Base-by-base conservation (phyloP, 2,113 vertebrate species). In the Nothoprocta pentlandii region DNA sequence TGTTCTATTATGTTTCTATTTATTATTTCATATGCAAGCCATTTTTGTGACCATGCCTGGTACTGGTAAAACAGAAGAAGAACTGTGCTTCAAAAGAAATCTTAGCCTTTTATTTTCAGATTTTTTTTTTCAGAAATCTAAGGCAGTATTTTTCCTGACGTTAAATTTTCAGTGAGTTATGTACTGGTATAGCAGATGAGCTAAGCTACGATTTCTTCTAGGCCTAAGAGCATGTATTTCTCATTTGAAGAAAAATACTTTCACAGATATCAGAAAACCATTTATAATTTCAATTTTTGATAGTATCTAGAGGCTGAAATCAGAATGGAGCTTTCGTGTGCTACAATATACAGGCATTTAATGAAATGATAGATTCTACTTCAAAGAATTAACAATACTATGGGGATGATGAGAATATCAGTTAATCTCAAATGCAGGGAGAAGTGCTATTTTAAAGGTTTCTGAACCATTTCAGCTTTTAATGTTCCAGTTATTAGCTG, bases 401-500 rank as follows among this genome's bases (percentile, higher is more conserved):
- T 85, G 10, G 51, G 61, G 51, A 91, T 87, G 59, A 82, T 26
- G 14, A 28, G 42, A 90, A 74, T 77, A 54, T 92, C 79, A 61
- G 62, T 81, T 76, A 87, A 81, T 80, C 85, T 91, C 70, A 74
- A 34, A 67, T 82, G 51, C 59, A 77, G 67, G 46, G 21, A 87
- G 5, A 90, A 87, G 9, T 80, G 34, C 23, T 80, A 53, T 85
- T 91, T 93, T 91, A 88, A 93, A 90, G 46, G 28, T 85, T 95
- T 94, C 61, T 68, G 81, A 92, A 88, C 42, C n/a, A 80, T 90
- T 94, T 85, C 39, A 56, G 61, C 51, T 74, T 95, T 92, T 90
- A 67, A 75, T 67, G 32, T 84, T 30, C 64, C 8, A 17, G 42
- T 39, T 71, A 84, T 75, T 94, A 64, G 56, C 51, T 85, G 69